Evolutionary conservation across 2,797 vertebrate genomes (phyloP).

Genomic region (Lagocephalus sceleratus): DNA sequence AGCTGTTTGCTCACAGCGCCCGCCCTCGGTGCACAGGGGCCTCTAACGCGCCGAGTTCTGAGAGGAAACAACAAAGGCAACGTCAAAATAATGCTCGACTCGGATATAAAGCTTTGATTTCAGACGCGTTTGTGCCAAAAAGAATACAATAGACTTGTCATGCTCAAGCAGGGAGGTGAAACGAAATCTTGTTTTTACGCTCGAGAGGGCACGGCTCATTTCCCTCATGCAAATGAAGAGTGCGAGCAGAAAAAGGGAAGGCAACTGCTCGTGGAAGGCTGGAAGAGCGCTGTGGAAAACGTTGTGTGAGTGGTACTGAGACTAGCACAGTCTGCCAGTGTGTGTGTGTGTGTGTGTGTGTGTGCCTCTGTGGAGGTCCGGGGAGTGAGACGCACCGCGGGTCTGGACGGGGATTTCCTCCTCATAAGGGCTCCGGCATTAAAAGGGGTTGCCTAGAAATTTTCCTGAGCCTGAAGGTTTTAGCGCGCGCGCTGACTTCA

Average conservation of each 20-base stretch:
- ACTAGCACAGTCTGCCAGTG: conserved; percentile 70
- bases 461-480: conserved; percentile 19
- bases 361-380: conserved; percentile 28
- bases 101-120: no score
- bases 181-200: conserved; percentile 37
- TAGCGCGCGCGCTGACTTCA: background rate
- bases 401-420: conserved; percentile 59
- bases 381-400: conserved; percentile 15
- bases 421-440: conserved; percentile 54
- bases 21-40: conserved; percentile 15
- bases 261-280: conserved; percentile 66
- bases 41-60: conserved; percentile 7
- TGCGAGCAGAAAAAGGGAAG: conserved; percentile 53
- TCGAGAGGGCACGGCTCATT: conserved; percentile 62
- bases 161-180: conserved; percentile 30
- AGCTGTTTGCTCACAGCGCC: conserved; percentile 45
- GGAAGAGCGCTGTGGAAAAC: conserved; percentile 72
- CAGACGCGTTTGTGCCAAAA: no score
- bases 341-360: no score
- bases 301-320: conserved; percentile 62
- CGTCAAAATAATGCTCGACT: no score
- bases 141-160: conserved; percentile 7
- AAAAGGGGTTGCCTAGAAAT: conserved; percentile 49
- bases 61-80: background rate
- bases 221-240: conserved; percentile 78